A percentile compares a stretch with the other conserved stretches of the same genome.
Evolutionary conservation across 2,113 vertebrate species (phyloP).

Genomic region (Rhinolophus sinicus): DNA sequence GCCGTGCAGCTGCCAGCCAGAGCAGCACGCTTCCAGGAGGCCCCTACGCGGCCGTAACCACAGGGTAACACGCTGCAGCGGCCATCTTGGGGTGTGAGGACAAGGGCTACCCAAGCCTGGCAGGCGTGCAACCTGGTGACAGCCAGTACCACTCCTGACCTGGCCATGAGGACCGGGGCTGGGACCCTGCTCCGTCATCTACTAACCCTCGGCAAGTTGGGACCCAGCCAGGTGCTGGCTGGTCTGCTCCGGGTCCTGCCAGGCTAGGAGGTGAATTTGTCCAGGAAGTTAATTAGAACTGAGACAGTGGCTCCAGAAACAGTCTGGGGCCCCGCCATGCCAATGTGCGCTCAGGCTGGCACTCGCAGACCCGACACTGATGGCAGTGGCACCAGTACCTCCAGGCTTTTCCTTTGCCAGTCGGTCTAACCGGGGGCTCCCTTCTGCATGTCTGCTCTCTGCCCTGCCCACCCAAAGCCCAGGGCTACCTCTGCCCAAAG

Average conservation of each 20-base stretch:
- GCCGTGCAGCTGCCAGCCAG: background rate
- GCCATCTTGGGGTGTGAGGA: background rate
- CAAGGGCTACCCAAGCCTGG: background rate
- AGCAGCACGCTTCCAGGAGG: background rate
- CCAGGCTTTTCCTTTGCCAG: background rate
- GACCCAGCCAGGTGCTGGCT: background rate
- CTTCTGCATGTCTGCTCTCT: background rate
- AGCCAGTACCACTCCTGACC: background rate
- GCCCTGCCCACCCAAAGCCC: background rate
- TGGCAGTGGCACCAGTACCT: fast-evolving
- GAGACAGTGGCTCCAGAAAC: background rate
- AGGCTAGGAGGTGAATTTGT: background rate
- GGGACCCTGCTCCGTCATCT: fast-evolving
- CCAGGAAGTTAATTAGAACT: background rate
- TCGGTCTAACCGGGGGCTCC: background rate
- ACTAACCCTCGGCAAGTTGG: background rate
- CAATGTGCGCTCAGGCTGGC: fast-evolving
- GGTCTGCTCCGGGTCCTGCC: background rate
- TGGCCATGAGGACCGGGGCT: background rate
- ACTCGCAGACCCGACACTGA: fast-evolving
- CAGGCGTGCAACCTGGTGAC: fast-evolving
- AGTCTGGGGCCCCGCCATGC: background rate
- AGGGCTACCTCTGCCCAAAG: background rate
- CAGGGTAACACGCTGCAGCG: background rate
- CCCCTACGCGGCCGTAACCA: background rate